Base-by-base conservation (phyloP, 2,797 vertebrate genomes). In the Sebastes oblongus region DNA sequence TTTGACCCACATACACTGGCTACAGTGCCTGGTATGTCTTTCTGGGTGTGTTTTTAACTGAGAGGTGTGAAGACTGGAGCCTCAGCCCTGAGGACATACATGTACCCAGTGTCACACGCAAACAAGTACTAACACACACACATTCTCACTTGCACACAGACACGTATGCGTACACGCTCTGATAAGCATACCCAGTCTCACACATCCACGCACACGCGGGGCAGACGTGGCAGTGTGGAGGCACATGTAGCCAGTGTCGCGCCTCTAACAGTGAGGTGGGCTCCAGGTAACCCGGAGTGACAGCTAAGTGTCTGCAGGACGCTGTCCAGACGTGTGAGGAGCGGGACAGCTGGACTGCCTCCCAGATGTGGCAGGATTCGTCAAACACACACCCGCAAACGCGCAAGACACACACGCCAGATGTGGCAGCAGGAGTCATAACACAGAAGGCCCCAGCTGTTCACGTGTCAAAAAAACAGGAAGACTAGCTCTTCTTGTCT, bases 201-300 rank as follows among this genome's bases (percentile, higher is more conserved):
- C 68, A 64, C 46, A 55, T 11, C 9, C 66, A 34, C 27, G 22
- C 66, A 22, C 46, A 54, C 58, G 56, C 24, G 52, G 65, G 42
- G 64, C 84, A 88, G 86, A 81, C 81, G 84, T 73, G 86, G 72
- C 79, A 22, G 62, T 14, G 64, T 39, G 75, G 84, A 66, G 73
- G 82, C 85, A 82, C 84, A 83, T 58, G 78, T n/a, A 80, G 80
- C 67, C 81, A n/a, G 52, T 27, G 72, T 86, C 84, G 81, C 76
- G 52, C 83, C 83, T 88, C 81, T 18, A 64, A 73, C 85, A 11
- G 66, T 87, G 91, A 91, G 90, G 88, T 89, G 92, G 82, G 84
- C 91, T 78, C 68, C 91, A 92, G 92, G 94, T 94, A 93, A 94
- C 81, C 87, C 20, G 12, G 74, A 90, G 84, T 93, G 94, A 94